Conservation (phyloP, 1,140 invertebrate genomes). For the Conus betulinus region DNA sequence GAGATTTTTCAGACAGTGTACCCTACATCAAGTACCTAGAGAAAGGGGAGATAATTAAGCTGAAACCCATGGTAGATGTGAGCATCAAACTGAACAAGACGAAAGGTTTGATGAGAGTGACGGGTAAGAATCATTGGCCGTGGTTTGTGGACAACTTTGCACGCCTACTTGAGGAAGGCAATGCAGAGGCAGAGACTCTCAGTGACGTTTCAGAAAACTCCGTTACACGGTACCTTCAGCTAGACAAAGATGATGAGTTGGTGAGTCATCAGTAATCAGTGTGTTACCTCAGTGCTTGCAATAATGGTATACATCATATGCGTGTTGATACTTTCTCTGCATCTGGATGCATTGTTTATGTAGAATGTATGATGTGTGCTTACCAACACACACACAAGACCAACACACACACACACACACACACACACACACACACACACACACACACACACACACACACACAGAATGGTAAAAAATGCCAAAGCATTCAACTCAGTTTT, state of each 20-base stretch:
- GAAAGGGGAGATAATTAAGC: conserved; percentile 67
- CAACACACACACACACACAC: too few relatives aligned
- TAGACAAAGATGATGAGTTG: conserved; percentile 70
- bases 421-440: too few relatives aligned
- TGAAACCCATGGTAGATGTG: conserved; percentile 62
- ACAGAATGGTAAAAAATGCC: too few relatives aligned
- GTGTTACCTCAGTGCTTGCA: too few relatives aligned
- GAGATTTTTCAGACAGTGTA: conserved; percentile 62
- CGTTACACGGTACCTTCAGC: conserved; percentile 67
- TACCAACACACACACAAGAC: too few relatives aligned
- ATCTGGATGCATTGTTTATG: too few relatives aligned
- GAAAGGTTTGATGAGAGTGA: conserved; percentile 60
- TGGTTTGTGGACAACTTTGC: conserved; percentile 71
- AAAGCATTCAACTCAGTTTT: too few relatives aligned
- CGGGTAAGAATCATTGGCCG: conserved; percentile 65
- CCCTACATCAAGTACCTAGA: conserved; percentile 66
- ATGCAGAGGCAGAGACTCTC: conserved; percentile 61
- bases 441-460: too few relatives aligned
- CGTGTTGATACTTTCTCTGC: too few relatives aligned
- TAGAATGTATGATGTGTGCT: too few relatives aligned
- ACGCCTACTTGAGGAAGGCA: conserved; percentile 65
- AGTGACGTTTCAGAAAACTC: conserved; percentile 65
- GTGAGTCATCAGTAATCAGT: conserved; percentile 20
- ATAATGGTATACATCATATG: too few relatives aligned
- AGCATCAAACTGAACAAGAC: conserved; percentile 67